These are phyloP conservation scores for Astreopora myriophthalma DNA, from an alignment of 64 coral and sea anemone genomes.

Conservation along the genomic window DNA sequence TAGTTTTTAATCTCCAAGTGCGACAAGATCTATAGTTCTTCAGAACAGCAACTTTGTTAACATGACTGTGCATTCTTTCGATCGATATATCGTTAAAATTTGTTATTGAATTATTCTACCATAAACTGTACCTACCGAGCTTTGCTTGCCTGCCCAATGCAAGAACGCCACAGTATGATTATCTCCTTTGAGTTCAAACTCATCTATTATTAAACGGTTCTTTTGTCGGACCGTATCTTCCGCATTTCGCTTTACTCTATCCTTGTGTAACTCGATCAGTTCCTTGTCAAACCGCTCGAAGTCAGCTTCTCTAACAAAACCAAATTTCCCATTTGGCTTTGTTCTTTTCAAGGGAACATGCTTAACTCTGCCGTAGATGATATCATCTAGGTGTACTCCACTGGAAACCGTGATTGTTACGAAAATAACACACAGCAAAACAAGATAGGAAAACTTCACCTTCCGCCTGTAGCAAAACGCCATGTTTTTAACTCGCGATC, in stretches of 20 bases:
- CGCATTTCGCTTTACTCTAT: neutral
- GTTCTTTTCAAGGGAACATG: constrained; percentile 12
- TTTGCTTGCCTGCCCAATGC: constrained; percentile 60
- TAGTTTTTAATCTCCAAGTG: too few species aligned
- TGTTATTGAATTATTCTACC: neutral
- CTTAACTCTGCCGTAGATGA: neutral
- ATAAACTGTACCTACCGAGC: constrained; percentile 38
- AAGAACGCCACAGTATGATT: constrained; percentile 70
- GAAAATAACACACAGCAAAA: neutral
- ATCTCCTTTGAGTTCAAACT: constrained; percentile 64
- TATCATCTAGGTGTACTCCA: neutral
- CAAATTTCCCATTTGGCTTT: neutral
- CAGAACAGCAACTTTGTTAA: too few species aligned
- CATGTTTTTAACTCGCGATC: neutral
- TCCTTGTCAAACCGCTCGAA: constrained; percentile 1
- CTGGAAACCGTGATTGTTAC: neutral
- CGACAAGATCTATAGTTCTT: too few species aligned
- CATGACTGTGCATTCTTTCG: too few species aligned
- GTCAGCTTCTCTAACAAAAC: neutral
- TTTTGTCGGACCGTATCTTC: neutral
- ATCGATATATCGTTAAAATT: neutral
- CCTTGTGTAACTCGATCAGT: neutral
- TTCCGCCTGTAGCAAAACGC: neutral
- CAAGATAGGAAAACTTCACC: neutral
- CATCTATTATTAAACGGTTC: constrained; percentile 1